Evolutionary conservation across 1,140 invertebrate genomes (phyloP).

Genomic region (Cydia strobilella): DNA sequence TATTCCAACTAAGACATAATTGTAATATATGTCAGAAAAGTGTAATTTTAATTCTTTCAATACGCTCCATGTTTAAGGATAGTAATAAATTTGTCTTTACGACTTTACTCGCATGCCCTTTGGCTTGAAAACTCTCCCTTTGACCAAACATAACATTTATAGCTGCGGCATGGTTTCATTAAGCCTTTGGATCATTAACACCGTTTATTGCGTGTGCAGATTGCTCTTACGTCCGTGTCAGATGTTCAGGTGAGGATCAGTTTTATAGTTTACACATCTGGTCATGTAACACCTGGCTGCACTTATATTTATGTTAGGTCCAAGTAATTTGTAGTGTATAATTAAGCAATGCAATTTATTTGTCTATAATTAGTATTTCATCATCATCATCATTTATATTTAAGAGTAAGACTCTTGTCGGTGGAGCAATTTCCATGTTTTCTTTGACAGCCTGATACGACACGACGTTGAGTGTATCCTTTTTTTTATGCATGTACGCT

Average conservation of each 20-base stretch:
- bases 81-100: not conserved
- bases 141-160: not conserved
- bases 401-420: no score
- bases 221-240: not conserved
- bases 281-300: not conserved
- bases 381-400: no score
- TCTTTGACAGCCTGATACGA: no score
- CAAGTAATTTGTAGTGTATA: no score
- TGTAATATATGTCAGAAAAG: no score
- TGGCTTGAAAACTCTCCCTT: not conserved
- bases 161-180: not conserved
- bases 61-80: not conserved
- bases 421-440: no score
- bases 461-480: no score
- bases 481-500: no score
- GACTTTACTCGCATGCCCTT: not conserved
- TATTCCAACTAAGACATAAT: no score
- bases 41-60: no score
- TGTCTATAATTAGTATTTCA: no score
- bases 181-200: not conserved
- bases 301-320: not conserved
- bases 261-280: constrained; percentile 22
- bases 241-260: not conserved
- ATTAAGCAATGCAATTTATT: no score
- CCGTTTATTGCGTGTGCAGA: not conserved